These are phyloP conservation scores for Paragorgia papillata DNA, from an alignment of 92 coral and sea anemone genomes.

Conservation along the genomic window DNA sequence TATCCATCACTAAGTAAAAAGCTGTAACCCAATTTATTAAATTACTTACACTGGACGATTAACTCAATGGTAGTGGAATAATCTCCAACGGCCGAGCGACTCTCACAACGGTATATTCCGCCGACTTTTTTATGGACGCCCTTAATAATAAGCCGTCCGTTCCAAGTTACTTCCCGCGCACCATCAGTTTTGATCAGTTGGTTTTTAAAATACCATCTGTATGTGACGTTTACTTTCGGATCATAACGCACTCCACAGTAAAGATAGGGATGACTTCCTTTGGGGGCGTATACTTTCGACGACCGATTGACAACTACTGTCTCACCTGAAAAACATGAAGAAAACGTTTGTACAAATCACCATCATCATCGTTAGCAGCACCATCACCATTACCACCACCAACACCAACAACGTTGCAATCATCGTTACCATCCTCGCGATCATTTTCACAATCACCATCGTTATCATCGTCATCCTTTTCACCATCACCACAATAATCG, in stretches of 20 bases:
- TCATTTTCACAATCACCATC: too few species aligned
- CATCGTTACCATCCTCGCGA: too few species aligned
- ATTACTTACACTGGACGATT: conserved; percentile 79
- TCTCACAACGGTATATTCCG: conserved; percentile 82
- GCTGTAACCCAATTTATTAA: too few species aligned
- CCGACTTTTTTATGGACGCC: conserved; percentile 73
- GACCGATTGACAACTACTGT: conserved; percentile 35
- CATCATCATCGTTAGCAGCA: too few species aligned
- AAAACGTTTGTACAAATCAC: too few species aligned
- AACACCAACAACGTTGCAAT: too few species aligned
- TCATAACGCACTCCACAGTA: conserved; percentile 75
- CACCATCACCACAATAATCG: too few species aligned
- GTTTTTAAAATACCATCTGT: conserved; percentile 83
- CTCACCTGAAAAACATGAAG: conserved; percentile 3
- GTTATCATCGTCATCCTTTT: too few species aligned
- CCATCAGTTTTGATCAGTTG: conserved; percentile 11
- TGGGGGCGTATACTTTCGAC: conserved; percentile 65
- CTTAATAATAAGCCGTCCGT: conserved; percentile 74
- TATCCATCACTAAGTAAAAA: too few species aligned
- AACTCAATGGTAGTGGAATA: conserved; percentile 78
- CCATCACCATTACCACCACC: too few species aligned
- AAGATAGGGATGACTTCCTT: conserved; percentile 66
- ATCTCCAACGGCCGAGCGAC: conserved; percentile 80
- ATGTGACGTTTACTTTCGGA: conserved; percentile 58
- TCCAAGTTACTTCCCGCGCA: conserved; percentile 55